phyloP scores from a whole-genome alignment of 2,888 invertebrate genomes.

The Drosophila austrosaltans region DNA sequence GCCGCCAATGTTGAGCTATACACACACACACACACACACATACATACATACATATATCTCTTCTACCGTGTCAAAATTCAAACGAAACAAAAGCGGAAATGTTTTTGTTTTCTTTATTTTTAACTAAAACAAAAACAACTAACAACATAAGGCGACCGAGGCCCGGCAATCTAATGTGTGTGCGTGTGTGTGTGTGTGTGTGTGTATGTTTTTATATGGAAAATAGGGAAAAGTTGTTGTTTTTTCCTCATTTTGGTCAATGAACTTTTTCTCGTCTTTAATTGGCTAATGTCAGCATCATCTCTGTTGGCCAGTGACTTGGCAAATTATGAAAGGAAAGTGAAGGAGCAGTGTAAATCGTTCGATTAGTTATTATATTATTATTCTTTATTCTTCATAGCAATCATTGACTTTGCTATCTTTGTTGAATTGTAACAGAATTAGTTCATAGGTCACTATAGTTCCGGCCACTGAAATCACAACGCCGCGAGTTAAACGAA shows the following conservation, averaged over 20 bases:
- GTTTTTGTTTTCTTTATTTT: conserved; percentile 72
- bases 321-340: neutral
- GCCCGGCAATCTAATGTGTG: conserved; percentile 1
- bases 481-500: conserved; percentile 81
- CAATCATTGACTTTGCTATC: conserved; percentile 75
- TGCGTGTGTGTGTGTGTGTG: too few relatives aligned
- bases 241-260: conserved; percentile 52
- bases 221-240: conserved; percentile 16
- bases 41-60: conserved; percentile 40
- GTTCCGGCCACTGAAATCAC: conserved; percentile 84
- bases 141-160: conserved; percentile 26
- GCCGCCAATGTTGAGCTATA: conserved; percentile 18
- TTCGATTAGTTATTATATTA: too few relatives aligned
- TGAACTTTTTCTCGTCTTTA: conserved; percentile 53
- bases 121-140: conserved; percentile 63
- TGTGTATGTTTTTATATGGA: conserved; percentile 35
- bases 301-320: neutral
- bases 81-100: conserved; percentile 78
- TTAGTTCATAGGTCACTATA: conserved; percentile 86
- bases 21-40: conserved; percentile 4
- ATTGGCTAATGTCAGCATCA: conserved; percentile 22
- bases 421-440: conserved; percentile 85
- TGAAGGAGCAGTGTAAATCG: too few relatives aligned
- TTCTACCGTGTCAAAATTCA: conserved; percentile 71
- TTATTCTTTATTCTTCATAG: conserved; percentile 33